Percentiles rank a stretch among this genome's conserved stretches.
Evolutionary conservation across 2,888 invertebrate species (phyloP).

Genomic region (Lampropteryx suffumata): DNA sequence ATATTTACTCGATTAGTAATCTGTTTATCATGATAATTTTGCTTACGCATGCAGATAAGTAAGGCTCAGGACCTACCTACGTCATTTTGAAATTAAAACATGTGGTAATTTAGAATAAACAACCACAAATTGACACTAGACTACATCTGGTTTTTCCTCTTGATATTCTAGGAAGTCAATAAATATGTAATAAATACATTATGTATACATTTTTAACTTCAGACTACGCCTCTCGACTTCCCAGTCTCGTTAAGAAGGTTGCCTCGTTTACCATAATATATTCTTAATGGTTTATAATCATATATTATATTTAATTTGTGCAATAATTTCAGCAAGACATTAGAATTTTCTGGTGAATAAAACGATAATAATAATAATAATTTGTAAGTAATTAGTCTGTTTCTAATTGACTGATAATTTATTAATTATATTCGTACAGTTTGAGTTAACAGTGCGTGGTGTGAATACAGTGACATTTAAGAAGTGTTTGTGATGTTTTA

Average conservation of each 20-base stretch:
- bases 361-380: no score
- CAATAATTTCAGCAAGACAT: constrained; percentile 6
- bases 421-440: no score
- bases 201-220: no score
- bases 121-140: constrained; percentile 4
- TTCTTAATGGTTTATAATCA: neutral
- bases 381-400: no score
- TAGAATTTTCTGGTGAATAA: neutral
- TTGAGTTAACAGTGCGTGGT: neutral
- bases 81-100: constrained; percentile 1
- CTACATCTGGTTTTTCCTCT: neutral
- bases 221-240: neutral
- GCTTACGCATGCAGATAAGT: neutral
- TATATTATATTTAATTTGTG: constrained; percentile 11
- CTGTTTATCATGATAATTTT: constrained; percentile 1
- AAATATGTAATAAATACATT: no score
- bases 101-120: constrained; percentile 4
- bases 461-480: constrained; percentile 8
- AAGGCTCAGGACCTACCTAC: neutral
- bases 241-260: neutral
- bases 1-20: constrained; percentile 4
- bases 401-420: no score
- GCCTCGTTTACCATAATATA: constrained; percentile 1
- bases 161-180: neutral
- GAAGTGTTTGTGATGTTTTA: constrained; percentile 44